A percentile compares a stretch with the other conserved stretches of the same genome.
Conservation (phyloP, 2,888 invertebrate genomes). For the Aphidius colemani region DNA sequence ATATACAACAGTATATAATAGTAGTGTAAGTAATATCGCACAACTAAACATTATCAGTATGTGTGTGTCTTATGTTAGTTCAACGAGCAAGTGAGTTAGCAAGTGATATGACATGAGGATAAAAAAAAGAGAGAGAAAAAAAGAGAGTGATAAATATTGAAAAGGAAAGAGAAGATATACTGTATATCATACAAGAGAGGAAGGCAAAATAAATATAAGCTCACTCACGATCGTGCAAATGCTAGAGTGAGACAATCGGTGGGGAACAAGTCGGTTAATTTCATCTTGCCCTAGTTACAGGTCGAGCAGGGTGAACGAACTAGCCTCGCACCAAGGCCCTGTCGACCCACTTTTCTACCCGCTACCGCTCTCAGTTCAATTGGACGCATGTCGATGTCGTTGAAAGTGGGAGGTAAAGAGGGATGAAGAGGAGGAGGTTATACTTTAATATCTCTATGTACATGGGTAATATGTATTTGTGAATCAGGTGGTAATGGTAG, state of each 20-base stretch:
- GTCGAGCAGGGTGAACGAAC: slow-evolving; percentile 66
- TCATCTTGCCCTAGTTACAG: slow-evolving; percentile 70
- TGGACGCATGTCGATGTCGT: slow-evolving; percentile 25
- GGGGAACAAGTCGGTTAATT: slow-evolving; percentile 62
- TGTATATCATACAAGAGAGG: slow-evolving; percentile 25
- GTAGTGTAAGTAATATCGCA: slow-evolving; percentile 1
- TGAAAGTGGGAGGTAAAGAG: slow-evolving; percentile 20
- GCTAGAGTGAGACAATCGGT: slow-evolving; percentile 55
- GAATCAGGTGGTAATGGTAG: background rate
- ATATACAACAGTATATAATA: too few species aligned
- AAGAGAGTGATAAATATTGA: slow-evolving; percentile 3
- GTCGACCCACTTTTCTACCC: slow-evolving; percentile 57
- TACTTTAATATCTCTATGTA: slow-evolving; percentile 6
- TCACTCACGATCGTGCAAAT: slow-evolving; percentile 36
- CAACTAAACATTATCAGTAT: background rate
- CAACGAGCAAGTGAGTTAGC: too few species aligned
- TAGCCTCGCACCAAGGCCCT: slow-evolving; percentile 63
- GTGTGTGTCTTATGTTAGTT: slow-evolving; percentile 22
- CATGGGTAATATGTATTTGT: background rate
- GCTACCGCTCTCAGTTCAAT: slow-evolving; percentile 31
- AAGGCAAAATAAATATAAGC: slow-evolving; percentile 12
- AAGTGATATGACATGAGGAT: too few species aligned
- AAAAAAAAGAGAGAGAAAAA: slow-evolving; percentile 31
- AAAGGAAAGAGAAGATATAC: slow-evolving; percentile 24
- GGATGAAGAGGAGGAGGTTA: background rate